A percentile compares a stretch with the other conserved stretches of the same genome.
phyloP scores from a whole-genome alignment of 1,140 invertebrate genomes.

The Chrysomallon squamiferum region DNA sequence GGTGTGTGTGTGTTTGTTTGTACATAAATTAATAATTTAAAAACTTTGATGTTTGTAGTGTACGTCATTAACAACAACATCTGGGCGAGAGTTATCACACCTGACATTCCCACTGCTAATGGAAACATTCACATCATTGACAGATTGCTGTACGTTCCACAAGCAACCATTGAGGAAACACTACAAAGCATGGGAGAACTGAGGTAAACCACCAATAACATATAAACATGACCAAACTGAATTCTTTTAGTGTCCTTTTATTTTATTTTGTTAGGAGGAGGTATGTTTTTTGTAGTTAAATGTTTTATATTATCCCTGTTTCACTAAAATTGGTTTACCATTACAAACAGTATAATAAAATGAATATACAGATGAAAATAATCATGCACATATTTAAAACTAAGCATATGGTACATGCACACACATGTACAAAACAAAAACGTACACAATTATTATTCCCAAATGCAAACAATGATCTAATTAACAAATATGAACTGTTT shows the following conservation, averaged over 20 bases:
- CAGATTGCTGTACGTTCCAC: constrained; percentile 62
- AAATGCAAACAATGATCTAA: too few relatives aligned
- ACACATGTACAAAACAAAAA: too few relatives aligned
- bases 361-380: too few relatives aligned
- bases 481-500: too few relatives aligned
- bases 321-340: background rate
- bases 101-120: constrained; percentile 69
- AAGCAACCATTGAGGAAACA: constrained; percentile 38
- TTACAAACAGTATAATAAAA: too few relatives aligned
- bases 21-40: too few relatives aligned
- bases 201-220: constrained; percentile 21
- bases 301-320: background rate
- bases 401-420: too few relatives aligned
- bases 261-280: background rate
- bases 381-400: too few relatives aligned
- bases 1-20: too few relatives aligned
- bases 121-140: constrained; percentile 71
- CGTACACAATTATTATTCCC: too few relatives aligned
- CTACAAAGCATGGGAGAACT: constrained; percentile 28
- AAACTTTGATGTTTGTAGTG: too few relatives aligned
- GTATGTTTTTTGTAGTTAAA: background rate
- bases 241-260: background rate
- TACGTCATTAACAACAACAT: constrained; percentile 48
- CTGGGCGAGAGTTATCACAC: constrained; percentile 57
- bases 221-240: background rate